Evolutionary conservation across 1,140 invertebrate species (phyloP), one percentile per base, ranked within the genome.

Genomic region (Aphaenogaster floridana): DNA sequence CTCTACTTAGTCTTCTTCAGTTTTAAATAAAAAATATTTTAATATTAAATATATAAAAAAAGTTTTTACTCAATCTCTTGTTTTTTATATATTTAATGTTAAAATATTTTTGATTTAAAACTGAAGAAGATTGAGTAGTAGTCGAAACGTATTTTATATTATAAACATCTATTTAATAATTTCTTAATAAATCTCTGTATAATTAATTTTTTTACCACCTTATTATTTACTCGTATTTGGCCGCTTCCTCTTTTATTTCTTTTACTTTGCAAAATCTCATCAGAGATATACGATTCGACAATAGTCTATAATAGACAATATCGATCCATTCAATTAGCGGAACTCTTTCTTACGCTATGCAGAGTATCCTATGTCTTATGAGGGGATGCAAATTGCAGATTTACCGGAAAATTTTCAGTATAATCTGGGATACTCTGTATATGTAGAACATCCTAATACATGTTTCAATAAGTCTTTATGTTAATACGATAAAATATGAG

Each of bases 251-350:
- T 28, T 28, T 28, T 28, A 28, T 28, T 59, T 61, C 1, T 76
- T 74, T 84, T 63, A 76, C 3, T 69, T 81, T 57, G 28, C 17
- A 54, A 81, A 57, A 71, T 4, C 2, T 84, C 42, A 15, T 61
- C 28, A 48, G 13, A 57, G n/a, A 61, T 9, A 71, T 42, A 6
- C 3, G 69, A 83, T 34, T 59, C 45, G 28, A 74, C 15, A 59
- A n/a, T 48, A 28, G 21, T 81, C 36, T 81, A 57, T 42, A 6
- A 57, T 79, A 50, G 9, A 34, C 6, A 17, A n/a, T 69, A 48
- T 69, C 28, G 28, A 48, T 17, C 21, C 21, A 15, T 21, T 52
- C 63, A 4, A 45, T 34, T 69, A 34, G 9, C 11, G 7, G 66
- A 50, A 39, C 17, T 64, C 21, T n/a, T 13, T 77, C 39, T 69